These are phyloP conservation scores for Neodiprion pinetum DNA, from an alignment of 1,140 invertebrate genomes.

Conservation along the genomic window DNA sequence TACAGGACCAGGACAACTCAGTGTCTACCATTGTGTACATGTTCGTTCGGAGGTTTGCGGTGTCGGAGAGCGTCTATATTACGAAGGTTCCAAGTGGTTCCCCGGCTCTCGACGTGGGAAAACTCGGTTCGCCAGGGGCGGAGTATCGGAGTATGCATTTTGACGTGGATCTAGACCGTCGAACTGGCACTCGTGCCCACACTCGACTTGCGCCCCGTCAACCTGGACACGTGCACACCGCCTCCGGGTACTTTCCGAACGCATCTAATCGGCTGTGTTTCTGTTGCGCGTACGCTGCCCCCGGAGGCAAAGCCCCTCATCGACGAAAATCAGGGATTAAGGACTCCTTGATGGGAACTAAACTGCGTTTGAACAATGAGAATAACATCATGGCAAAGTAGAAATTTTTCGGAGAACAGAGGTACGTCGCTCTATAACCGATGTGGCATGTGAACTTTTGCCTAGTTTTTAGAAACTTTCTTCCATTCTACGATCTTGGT, in stretches of 20 bases:
- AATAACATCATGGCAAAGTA: neutral
- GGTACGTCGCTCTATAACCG: too few relatives aligned
- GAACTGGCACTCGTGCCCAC: neutral
- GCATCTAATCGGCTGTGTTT: neutral
- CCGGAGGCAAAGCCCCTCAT: neutral
- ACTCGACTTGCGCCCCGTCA: neutral
- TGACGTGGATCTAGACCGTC: neutral
- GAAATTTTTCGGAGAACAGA: too few relatives aligned
- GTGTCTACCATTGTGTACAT: neutral
- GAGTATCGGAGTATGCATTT: neutral
- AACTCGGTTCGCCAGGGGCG: neutral
- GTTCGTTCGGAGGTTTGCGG: neutral
- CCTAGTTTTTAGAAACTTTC: too few relatives aligned
- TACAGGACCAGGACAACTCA: neutral
- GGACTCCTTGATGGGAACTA: conserved; percentile 57
- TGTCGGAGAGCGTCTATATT: neutral
- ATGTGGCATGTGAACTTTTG: too few relatives aligned
- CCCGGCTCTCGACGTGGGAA: neutral
- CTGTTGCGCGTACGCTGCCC: neutral
- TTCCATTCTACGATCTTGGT: too few relatives aligned
- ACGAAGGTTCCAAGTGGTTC: neutral
- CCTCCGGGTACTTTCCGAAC: too few relatives aligned
- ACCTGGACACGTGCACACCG: neutral
- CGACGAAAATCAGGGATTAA: conserved; percentile 49
- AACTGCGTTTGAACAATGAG: conserved; percentile 38